Percentiles rank a stretch among this genome's conserved stretches.
Evolutionary conservation across 2,797 vertebrate genomes (phyloP).

Genomic region (Anguilla pacifica): DNA sequence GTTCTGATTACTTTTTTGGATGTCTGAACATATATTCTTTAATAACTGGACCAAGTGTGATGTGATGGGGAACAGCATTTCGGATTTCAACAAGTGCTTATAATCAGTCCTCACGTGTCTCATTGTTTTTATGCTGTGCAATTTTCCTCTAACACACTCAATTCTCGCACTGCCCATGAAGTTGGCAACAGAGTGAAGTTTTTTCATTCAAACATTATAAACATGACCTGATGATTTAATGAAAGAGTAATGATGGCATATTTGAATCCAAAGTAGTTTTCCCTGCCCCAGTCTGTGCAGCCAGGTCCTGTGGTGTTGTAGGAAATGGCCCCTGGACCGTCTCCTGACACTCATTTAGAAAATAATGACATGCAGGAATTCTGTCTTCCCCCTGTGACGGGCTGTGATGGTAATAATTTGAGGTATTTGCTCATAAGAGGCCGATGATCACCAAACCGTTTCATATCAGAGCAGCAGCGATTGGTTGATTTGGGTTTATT

Average conservation of each 20-base stretch:
- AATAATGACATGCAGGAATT: conserved; percentile 34
- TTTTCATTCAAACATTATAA: background rate
- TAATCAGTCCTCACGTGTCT: background rate
- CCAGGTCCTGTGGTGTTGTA: background rate
- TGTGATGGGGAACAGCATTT: background rate
- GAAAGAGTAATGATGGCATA: background rate
- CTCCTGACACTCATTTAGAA: background rate
- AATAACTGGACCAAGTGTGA: no score
- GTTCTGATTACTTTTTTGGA: no score
- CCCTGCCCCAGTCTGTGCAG: background rate
- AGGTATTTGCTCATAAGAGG: conserved; percentile 45
- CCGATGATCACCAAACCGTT: conserved; percentile 64
- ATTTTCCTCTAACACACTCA: no score
- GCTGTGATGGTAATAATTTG: conserved; percentile 59
- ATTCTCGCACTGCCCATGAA: background rate
- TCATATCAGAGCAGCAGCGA: conserved; percentile 74
- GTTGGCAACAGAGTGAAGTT: background rate
- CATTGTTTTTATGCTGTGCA: no score
- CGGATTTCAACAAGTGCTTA: background rate
- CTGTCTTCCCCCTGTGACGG: conserved; percentile 50
- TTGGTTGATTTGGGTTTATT: conserved; percentile 61
- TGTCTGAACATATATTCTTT: no score
- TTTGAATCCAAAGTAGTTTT: background rate
- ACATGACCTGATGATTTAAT: background rate
- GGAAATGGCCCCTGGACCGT: background rate